phyloP scores from a whole-genome alignment of 2,797 vertebrate species.

The Myripristis murdjan region DNA sequence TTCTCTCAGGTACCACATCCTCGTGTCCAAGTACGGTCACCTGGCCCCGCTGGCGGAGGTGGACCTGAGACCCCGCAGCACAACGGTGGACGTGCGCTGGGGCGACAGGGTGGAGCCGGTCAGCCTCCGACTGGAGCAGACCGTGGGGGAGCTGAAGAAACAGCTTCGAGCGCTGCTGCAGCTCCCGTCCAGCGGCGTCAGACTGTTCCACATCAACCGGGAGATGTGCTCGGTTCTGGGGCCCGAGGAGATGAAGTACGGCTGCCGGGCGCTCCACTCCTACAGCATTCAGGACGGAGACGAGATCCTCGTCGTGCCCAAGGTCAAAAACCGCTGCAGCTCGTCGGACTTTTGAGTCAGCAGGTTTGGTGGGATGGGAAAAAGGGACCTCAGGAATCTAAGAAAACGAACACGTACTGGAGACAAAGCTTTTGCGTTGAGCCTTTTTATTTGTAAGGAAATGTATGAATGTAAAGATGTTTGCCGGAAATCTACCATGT shows the following conservation, averaged over 20 bases:
- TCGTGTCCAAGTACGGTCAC: slow-evolving; percentile 94
- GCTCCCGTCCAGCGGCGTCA: slow-evolving; percentile 90
- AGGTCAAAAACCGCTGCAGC: slow-evolving; percentile 72
- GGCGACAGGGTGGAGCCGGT: slow-evolving; percentile 91
- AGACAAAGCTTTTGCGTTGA: slow-evolving; percentile 46
- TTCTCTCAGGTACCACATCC: slow-evolving; percentile 90
- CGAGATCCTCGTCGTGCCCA: slow-evolving; percentile 94
- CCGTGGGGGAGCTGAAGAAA: slow-evolving; percentile 94
- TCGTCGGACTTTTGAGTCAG: slow-evolving; percentile 61
- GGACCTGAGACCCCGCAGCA: slow-evolving; percentile 92
- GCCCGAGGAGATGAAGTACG: slow-evolving; percentile 94
- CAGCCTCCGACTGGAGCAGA: slow-evolving; percentile 94
- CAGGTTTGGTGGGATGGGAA: not conserved
- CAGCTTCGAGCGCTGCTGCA: slow-evolving; percentile 91
- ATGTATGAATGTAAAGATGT: slow-evolving; percentile 55
- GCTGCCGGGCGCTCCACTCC: slow-evolving; percentile 92
- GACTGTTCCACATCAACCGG: slow-evolving; percentile 93
- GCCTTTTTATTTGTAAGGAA: slow-evolving; percentile 12
- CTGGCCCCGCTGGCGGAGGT: slow-evolving; percentile 95
- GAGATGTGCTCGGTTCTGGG: slow-evolving; percentile 88
- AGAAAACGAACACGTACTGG: slow-evolving; percentile 31
- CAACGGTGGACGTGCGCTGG: slow-evolving; percentile 91
- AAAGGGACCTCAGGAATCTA: slow-evolving; percentile 1
- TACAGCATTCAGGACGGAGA: slow-evolving; percentile 96
- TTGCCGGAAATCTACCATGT: slow-evolving; percentile 25